Base-by-base conservation (phyloP, 2,888 invertebrate species). In the Rhaphigaster nebulosa region DNA sequence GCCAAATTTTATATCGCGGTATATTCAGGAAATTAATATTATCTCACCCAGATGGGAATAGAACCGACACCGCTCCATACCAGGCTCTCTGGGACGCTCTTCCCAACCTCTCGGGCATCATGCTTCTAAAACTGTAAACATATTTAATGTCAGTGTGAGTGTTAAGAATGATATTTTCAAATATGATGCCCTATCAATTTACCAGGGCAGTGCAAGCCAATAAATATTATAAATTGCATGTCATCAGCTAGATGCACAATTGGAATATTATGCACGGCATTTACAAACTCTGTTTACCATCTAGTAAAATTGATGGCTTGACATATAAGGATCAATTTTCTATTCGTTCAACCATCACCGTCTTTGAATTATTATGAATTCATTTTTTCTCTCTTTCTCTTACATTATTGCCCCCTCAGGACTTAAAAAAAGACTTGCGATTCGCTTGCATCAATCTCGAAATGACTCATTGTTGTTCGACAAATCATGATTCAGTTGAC, bases 321-420 rank as follows among this genome's bases (percentile, higher is more conserved):
- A 60, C 60, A 60, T 60, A 60, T n/a, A 26, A 60, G 60, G 60
- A 60, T 60, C 60, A 60, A 60, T 60, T 60, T 60, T 60, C n/a
- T 60, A n/a, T 60, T n/a, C 60, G n/a, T 60, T 60, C 60, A 10
- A n/a, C n/a, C 60, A 60, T n/a, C 26, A 60, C 10, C 60, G 60
- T 60, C 60, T 26, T 60, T 26, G 60, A 60, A 12, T 60, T 60
- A 8, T 26, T 60, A 60, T n/a, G n/a, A n/a, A 60, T 60, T 56
- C 2, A 8, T 45, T 45, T 45, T 23, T 29, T 15, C 13, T 65
- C 29, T 15, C 15, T 65, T 15, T 29, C 65, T 29, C 29, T 65
- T 15, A n/a, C 26, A 26, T n/a, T 60, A 60, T n/a, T 29, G 5
- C 29, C 65, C 29, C 65, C 65, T 65, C 2, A 65, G 65, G 65